A percentile compares a stretch with the other conserved stretches of the same genome.
Conservation (phyloP, 2,113 vertebrate species). For the Barnardius zonarius region DNA sequence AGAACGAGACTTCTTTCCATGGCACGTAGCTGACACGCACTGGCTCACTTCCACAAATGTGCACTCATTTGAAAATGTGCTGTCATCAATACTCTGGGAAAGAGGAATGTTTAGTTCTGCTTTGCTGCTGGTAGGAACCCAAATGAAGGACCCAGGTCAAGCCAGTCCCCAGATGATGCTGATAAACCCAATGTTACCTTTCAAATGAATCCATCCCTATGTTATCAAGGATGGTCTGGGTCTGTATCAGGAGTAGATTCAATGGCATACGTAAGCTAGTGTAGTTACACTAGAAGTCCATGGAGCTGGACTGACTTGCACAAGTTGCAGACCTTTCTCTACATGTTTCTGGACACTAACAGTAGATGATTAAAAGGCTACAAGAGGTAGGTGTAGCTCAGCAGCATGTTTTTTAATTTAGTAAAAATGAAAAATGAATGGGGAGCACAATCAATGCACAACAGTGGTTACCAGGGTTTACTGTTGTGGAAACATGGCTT, state of each 20-base stretch:
- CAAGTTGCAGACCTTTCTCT: background rate
- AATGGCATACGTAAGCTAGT: background rate
- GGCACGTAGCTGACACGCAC: background rate
- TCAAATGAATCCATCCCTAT: background rate
- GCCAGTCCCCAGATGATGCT: background rate
- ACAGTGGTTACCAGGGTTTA: background rate
- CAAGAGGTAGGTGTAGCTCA: background rate
- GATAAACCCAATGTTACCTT: background rate
- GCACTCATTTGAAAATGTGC: background rate
- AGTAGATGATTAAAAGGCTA: background rate
- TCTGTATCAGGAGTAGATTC: background rate
- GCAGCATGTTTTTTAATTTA: background rate
- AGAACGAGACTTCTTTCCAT: background rate
- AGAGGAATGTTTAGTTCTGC: background rate
- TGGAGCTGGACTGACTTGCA: background rate
- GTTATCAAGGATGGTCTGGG: background rate
- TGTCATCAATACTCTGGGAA: background rate
- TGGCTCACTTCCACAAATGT: background rate
- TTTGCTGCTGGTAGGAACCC: background rate
- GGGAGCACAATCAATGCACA: background rate
- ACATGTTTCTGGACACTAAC: background rate
- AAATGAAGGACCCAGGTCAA: background rate
- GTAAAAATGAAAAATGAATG: background rate
- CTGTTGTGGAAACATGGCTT: constrained; percentile 19
- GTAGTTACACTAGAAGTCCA: background rate